Evolutionary conservation across 2,113 vertebrate species (phyloP), one percentile per base, ranked within the genome.

Genomic region (Plecturocebus donacophilus): DNA sequence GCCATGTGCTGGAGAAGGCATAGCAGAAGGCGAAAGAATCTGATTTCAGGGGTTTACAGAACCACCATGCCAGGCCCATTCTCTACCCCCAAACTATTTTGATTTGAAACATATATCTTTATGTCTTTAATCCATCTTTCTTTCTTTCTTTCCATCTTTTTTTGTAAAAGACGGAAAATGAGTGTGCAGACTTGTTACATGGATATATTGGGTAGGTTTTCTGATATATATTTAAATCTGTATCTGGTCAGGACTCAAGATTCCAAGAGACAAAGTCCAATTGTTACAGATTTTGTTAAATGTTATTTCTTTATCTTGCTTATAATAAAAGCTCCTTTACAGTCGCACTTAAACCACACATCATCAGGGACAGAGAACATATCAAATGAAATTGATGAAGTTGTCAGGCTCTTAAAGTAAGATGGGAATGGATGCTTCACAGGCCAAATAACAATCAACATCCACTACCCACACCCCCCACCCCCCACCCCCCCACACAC

Each of bases 1-100:
- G n/a, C 1, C 8, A 23, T n/a, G 27, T 56, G 2, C 0, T 73
- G 10, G 91, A 5, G 9, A n/a, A 3, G 19, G 2, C 25, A 66
- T 23, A 73, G 6, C 4, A 94, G 52, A n/a, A 42, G 73, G 11
- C n/a, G 6, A 89, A 80, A 16, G 4, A 2, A 38, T 16, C 4
- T 70, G 25, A 52, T 70, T 70, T 11, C 20, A 32, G 10, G 32
- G 19, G 4, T 35, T 42, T 68, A 19, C 4, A 3, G 0, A 79
- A 35, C 19, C 4, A 17, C 32, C 19, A 19, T 13, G 30, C 13
- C 8, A 35, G 10, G 2, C 12, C 25, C 35, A 79, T 27, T 45
- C 23, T 54, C 66, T 58, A 75, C 40, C 6, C 30, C 40, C 35
- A 71, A 77, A 17, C 6, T 86, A 38, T 45, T 94, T 77, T 52